Percentiles rank a stretch among this genome's conserved stretches.
Conservation (phyloP, 2,113 vertebrate species). For the Pterocles orientalis region DNA sequence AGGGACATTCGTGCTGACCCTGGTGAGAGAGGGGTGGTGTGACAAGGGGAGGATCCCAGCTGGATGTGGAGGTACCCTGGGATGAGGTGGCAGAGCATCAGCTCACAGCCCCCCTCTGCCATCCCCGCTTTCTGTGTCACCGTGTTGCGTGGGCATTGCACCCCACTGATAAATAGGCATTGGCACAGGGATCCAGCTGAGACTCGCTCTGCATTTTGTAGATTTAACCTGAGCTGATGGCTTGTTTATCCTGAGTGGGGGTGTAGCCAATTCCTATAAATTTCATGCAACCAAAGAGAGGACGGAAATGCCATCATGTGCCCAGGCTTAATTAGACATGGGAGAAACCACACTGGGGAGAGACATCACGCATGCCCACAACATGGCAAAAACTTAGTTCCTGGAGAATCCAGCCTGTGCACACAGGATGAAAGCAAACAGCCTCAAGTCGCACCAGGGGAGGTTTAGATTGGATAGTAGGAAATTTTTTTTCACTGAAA, state of each 20-base stretch:
- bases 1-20: not conserved
- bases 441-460: too few relatives aligned
- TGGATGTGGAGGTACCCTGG: not conserved
- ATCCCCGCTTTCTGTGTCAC: fast-evolving
- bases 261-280: not conserved
- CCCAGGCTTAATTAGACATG: not conserved
- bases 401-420: not conserved
- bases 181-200: not conserved
- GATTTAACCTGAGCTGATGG: not conserved
- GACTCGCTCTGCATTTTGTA: fast-evolving
- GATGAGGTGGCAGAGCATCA: not conserved
- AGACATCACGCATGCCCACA: fast-evolving
- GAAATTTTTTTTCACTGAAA: too few relatives aligned
- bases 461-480: too few relatives aligned
- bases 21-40: not conserved
- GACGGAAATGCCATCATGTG: not conserved
- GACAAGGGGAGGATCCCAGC: not conserved
- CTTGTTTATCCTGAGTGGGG: not conserved
- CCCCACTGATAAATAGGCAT: fast-evolving
- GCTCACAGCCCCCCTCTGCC: not conserved
- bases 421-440: too few relatives aligned
- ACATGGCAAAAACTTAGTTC: not conserved
- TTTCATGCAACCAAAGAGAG: not conserved
- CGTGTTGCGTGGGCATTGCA: not conserved
- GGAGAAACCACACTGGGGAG: not conserved